Percentiles rank a stretch among this genome's conserved stretches.
phyloP scores from a whole-genome alignment of 2,113 vertebrate species.

The Pseudonaja textilis region DNA sequence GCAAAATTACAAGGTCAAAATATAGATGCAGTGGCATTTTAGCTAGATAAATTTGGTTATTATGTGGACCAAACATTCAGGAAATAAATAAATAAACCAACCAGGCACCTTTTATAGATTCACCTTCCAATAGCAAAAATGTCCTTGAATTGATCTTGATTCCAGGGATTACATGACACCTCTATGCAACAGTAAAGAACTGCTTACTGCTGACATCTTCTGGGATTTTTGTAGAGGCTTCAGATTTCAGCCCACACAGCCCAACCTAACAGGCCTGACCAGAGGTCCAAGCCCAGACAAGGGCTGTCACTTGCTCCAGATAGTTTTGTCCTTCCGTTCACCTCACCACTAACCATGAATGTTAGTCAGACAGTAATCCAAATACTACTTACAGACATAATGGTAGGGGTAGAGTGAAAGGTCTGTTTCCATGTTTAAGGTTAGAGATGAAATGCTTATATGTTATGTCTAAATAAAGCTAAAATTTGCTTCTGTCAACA shows the following conservation, averaged over 20 bases:
- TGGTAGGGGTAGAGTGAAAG: neutral
- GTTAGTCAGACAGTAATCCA: neutral
- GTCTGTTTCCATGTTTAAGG: neutral
- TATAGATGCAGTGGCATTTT: neutral
- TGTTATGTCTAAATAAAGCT: neutral
- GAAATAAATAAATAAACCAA: neutral
- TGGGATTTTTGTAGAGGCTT: neutral
- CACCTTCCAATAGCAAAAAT: neutral
- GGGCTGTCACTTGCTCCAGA: neutral
- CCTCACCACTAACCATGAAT: neutral
- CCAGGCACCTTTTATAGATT: neutral
- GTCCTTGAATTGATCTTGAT: neutral
- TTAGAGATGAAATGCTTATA: neutral
- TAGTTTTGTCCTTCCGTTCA: neutral
- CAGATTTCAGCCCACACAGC: neutral
- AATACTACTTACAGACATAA: neutral
- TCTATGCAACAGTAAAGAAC: neutral
- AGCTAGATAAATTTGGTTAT: neutral
- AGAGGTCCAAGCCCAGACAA: neutral
- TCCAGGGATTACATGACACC: neutral
- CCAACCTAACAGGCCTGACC: neutral
- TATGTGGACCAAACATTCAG: neutral
- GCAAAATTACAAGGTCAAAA: neutral
- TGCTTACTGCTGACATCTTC: neutral
- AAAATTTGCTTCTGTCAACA: neutral